A percentile compares a stretch with the other conserved stretches of the same genome.
Conservation (phyloP, 2,113 vertebrate species). For the Numenius arquata region DNA sequence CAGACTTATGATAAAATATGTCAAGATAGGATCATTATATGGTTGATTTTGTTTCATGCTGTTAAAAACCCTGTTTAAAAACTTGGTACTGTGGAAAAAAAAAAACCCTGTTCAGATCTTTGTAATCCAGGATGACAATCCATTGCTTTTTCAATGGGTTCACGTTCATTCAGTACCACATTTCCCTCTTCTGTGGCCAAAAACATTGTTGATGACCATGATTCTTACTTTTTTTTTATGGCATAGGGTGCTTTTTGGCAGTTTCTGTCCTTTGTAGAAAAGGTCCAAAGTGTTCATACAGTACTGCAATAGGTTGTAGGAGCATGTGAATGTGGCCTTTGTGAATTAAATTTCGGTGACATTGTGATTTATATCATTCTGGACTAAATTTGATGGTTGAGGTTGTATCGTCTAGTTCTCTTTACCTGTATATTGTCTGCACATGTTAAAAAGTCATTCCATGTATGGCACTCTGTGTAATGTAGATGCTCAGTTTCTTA, state of each 20-base stretch:
- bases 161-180: background rate
- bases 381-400: background rate
- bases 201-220: background rate
- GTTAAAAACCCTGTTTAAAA: background rate
- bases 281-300: background rate
- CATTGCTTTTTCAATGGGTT: background rate
- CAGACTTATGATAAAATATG: background rate
- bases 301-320: background rate
- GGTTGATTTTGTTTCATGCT: background rate
- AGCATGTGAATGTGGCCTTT: background rate
- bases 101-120: background rate
- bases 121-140: background rate
- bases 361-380: background rate
- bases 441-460: background rate
- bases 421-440: background rate
- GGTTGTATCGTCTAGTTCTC: background rate
- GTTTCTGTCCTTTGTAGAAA: background rate
- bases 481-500: background rate
- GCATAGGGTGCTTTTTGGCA: background rate
- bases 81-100: background rate
- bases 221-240: background rate
- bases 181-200: background rate
- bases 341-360: background rate
- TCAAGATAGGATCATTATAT: background rate
- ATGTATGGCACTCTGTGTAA: background rate